Evolutionary conservation across 2,888 invertebrate species (phyloP), one percentile per base, ranked within the genome.

Genomic region (Villa cingulata): DNA sequence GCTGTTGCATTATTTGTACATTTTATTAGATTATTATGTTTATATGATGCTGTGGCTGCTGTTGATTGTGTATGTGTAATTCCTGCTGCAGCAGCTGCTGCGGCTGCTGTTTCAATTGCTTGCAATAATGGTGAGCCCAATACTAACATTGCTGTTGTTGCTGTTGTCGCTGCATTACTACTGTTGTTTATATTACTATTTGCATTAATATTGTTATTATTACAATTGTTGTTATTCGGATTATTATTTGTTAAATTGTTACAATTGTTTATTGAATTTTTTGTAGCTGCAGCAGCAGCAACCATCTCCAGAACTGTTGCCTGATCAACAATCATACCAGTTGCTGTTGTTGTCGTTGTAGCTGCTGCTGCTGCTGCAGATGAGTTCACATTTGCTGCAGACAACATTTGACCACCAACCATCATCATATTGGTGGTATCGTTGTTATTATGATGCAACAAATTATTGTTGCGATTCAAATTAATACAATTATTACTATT

Each of bases 251-350:
- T 37, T 14, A 9, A 5, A 37, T 37, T 37, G 16, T 16, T 37
- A 16, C 5, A 6, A 37, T 37, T 37, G 16, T 37, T 37, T 16
- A 16, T 37, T 32, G 29, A 32, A 32, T 32, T 32, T 32, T 32
- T 73, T 71, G 51, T 74, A 70, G 59, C 74, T 70, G 58, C 74
- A 71, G 64, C 74, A 71, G 70, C 29, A n/a, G 45, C n/a, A 14
- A 51, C 49, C 51, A 51, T 51, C 45, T 51, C 47, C 27, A 51
- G 37, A n/a, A 49, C 48, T 12, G 29, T 32, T 32, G 29, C 29
- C 12, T 32, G 29, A 32, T 32, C 29, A 32, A 19, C 37, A 19
- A 41, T 32, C 29, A 32, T 32, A 12, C 12, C 12, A 12, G 5
- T n/a, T 15, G n/a, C 7, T n/a, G n/a, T 37, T 37, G 17, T 7